Evolutionary conservation across 1,140 invertebrate genomes (phyloP), one percentile per base, ranked within the genome.

Genomic region (Drosophila kikkawai): DNA sequence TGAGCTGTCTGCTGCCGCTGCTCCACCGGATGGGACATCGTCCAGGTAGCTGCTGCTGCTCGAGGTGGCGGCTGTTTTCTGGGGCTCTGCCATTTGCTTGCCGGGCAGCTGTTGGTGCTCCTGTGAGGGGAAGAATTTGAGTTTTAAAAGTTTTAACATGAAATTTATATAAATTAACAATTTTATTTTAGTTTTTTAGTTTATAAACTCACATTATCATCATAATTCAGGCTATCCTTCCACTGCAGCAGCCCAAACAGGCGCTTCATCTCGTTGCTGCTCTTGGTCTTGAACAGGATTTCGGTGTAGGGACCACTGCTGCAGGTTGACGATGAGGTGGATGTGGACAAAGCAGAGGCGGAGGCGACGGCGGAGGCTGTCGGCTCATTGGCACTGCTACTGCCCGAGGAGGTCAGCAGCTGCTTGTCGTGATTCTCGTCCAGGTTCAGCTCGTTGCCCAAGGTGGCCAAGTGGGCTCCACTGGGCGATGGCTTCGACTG

Each of bases 81-180:
- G 95, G 7, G 95, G 94, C 29, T 95, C 95, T 15, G 95, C 94
- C 70, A 94, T 92, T 70, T 95, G 95, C 69, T 93, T 94, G 45
- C 93, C 88, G 13, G 82, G 42, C 41, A 79, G 50, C n/a, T 75
- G 75, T 22, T 91, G 82, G 8, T 34, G 64, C 15, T 87, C 84
- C 80, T 87, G 63, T 17, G 0, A 1, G 17, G n/a, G 4, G 2
- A 29, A 29, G 15, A 9, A 37, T 13, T 1, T 3, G 4, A 13
- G 7, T 32, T 4, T 8, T 7, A 6, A 5, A 9, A n/a, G 9
- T 13, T 44, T 19, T 1, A 4, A 1, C 0, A 26, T 3, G 5
- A 11, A 7, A 13, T 0, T 6, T 29, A 29, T 29, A 6, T 29
- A 29, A 29, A 29, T 29, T 29, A 29, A 29, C 4, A 5, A 29